phyloP scores from a whole-genome alignment of 2,797 vertebrate genomes.

The Manis crassicaudata region DNA sequence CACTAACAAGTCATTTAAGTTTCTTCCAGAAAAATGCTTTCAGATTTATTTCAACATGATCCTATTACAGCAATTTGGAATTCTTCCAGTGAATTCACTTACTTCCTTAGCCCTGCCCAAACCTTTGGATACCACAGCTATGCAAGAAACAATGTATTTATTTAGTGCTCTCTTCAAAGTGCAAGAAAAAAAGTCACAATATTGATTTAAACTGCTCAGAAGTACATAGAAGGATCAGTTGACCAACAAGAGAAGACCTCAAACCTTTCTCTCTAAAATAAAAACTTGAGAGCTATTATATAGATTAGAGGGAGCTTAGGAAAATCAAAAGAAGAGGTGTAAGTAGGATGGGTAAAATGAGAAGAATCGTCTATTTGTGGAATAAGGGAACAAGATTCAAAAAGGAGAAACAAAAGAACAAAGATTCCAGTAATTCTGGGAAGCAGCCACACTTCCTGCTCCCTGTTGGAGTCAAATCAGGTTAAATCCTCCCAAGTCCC shows the following conservation, averaged over 20 bases:
- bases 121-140: not conserved
- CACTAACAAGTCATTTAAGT: not conserved
- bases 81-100: slow-evolving; percentile 8
- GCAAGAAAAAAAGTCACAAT: not conserved
- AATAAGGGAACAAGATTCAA: not conserved
- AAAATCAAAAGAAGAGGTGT: slow-evolving; percentile 2
- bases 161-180: slow-evolving; percentile 2
- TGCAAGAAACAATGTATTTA: not conserved
- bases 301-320: not conserved
- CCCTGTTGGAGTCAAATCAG: not conserved
- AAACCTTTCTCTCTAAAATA: slow-evolving; percentile 18
- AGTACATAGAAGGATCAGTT: not conserved
- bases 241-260: not conserved
- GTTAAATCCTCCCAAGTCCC: not conserved
- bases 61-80: not conserved
- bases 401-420: slow-evolving; percentile 1
- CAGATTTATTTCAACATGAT: not conserved
- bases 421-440: not conserved
- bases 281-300: not conserved
- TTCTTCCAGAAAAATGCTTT: slow-evolving; percentile 1
- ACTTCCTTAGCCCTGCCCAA: not conserved
- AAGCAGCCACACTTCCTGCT: not conserved
- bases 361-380: not conserved
- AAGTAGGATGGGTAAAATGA: not conserved
- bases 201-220: not conserved